Conservation (phyloP, 2,888 invertebrate species). For the Taphrorychus bicolor region DNA sequence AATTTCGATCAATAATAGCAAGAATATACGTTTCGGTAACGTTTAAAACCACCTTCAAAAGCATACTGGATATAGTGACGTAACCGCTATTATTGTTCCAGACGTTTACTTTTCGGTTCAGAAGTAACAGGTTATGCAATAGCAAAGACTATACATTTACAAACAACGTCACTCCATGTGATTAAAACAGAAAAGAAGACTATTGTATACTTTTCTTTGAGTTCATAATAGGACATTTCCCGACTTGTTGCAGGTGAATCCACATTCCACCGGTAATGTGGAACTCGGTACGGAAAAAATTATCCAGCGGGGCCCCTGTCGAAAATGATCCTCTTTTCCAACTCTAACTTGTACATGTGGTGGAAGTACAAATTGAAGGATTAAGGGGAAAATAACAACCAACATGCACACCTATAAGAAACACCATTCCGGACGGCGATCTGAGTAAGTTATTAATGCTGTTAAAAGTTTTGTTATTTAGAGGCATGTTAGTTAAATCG, state of each 20-base stretch:
- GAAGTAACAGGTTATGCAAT: background rate
- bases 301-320: background rate
- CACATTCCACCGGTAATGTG: slow-evolving; percentile 8
- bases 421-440: slow-evolving; percentile 21
- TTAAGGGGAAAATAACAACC: slow-evolving; percentile 12
- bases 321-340: background rate
- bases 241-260: background rate
- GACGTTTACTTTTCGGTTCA: background rate
- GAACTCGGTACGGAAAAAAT: slow-evolving; percentile 15
- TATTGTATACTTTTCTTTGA: background rate
- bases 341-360: slow-evolving; percentile 46
- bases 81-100: background rate
- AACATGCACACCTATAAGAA: slow-evolving; percentile 24
- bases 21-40: background rate
- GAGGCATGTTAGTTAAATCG: no score
- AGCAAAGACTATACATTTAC: background rate
- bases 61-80: background rate
- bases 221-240: no score
- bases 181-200: background rate
- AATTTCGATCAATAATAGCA: no score
- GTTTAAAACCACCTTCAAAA: background rate
- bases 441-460: slow-evolving; percentile 24
- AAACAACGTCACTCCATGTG: background rate
- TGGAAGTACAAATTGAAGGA: slow-evolving; percentile 55
- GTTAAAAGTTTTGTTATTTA: no score